Evolutionary conservation across 1,140 invertebrate species (phyloP), one percentile per base, ranked within the genome.

Genomic region (Trichonephila inaurata): DNA sequence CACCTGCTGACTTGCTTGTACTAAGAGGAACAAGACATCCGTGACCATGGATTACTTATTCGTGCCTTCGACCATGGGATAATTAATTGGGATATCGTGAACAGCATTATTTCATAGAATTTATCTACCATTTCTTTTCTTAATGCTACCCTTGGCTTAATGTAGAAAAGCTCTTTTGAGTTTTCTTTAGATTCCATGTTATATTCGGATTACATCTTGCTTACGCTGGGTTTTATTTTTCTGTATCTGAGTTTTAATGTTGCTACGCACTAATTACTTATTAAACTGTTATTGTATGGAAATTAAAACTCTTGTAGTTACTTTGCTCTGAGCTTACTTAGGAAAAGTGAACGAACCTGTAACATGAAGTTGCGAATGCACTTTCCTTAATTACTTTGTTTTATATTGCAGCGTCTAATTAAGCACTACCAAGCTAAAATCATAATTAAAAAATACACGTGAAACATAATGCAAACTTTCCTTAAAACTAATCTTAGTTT

Each of bases 1-100:
- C 89, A 91, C 89, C 89, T 91, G 89, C 89, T 91, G 72, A 72
- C 40, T 51, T 86, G 33, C 60, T 90, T n/a, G n/a, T 81, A 51
- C 8, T 66, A 16, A 60, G 64, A 60, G 7, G 88, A 81, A 62
- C 51, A 58, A 81, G 28, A 24, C 16, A 61, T 82, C 69, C 89
- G 77, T 82, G 89, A 91, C 72, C 66, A 61, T 40, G 33, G 33
- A 83, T 89, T 62, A 58, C 44, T 72, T 61, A 91, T 81, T 82
- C 89, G 89, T 91, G 89, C 24, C n/a, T 82, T 40, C 28, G 58
- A 82, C 66, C 89, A 60, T 40, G 44, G 18, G 16, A 24, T 91
- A 81, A 91, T 82, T 91, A 91, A 91, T 91, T 91, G 58, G 24
- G 40, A 72, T 89, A 51, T 89, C 44, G 88, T 60, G 89, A 81